Evolutionary conservation across 2,797 vertebrate genomes (phyloP).

Genomic region (Gadopsis bispinosus): DNA sequence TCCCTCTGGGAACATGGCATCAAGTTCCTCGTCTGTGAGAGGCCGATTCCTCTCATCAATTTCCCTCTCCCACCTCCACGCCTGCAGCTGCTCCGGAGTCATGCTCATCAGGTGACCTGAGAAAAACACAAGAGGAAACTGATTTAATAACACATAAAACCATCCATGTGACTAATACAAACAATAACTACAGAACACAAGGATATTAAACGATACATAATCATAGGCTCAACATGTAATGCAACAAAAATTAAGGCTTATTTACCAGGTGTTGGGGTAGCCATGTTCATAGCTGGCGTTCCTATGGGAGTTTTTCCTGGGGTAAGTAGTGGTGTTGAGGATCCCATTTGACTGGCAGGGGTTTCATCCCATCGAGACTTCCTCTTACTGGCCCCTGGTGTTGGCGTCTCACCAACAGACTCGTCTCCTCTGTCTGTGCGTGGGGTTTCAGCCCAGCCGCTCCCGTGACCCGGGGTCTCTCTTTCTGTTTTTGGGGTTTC

Average conservation of each 20-base stretch:
- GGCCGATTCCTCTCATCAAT: constrained; percentile 98
- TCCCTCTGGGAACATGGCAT: constrained; percentile 99
- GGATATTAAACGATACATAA: neutral
- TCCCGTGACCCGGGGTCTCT: constrained; percentile 97
- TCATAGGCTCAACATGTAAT: neutral
- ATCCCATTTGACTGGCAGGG: constrained; percentile 98
- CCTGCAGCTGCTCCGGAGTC: constrained; percentile 99
- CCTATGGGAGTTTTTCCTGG: constrained; percentile 98
- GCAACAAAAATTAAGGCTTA: neutral
- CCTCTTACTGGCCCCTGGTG: constrained; percentile 97
- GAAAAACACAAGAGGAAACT: neutral
- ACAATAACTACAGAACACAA: neutral
- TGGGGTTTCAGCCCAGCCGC: constrained; percentile 97
- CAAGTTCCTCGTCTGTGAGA: constrained; percentile 96
- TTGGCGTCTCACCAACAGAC: constrained; percentile 97
- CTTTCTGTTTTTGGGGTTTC: constrained; percentile 98
- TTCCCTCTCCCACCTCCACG: constrained; percentile 98
- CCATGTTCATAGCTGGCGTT: constrained; percentile 99
- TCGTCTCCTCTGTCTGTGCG: constrained; percentile 97
- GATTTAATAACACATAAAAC: neutral
- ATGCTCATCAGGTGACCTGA: constrained; percentile 99
- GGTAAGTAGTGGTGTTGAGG: constrained; percentile 95
- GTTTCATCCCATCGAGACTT: constrained; percentile 99
- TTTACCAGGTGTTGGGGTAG: constrained; percentile 96
- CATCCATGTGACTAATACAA: neutral